Percentiles rank a stretch among this genome's conserved stretches.
Conservation (phyloP, 2,888 invertebrate genomes). For the Saturnia pavonia region DNA sequence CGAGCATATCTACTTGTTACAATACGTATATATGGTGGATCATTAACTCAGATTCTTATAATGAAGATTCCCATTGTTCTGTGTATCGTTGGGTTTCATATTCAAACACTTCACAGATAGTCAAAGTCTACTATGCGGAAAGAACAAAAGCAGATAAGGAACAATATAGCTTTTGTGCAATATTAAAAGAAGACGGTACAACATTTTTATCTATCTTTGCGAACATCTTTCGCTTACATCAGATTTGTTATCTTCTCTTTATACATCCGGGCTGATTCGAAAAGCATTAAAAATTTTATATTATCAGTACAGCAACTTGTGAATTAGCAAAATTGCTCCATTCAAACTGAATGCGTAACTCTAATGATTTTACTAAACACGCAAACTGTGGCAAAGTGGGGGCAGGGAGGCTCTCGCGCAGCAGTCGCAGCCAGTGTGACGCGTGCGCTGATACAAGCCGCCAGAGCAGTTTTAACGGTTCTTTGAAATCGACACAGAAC, state of each 20-base stretch:
- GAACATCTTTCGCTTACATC: no score
- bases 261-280: neutral
- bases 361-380: conserved; percentile 15
- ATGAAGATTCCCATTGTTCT: no score
- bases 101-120: no score
- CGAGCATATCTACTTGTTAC: no score
- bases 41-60: no score
- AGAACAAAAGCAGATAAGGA: no score
- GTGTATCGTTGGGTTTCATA: no score
- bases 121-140: no score
- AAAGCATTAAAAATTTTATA: neutral
- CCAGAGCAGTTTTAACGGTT: conserved; percentile 40
- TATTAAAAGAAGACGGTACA: no score
- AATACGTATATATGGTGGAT: no score
- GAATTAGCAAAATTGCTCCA: neutral
- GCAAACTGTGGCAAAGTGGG: conserved; percentile 43
- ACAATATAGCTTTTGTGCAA: no score
- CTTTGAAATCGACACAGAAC: conserved; percentile 61
- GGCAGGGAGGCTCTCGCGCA: conserved; percentile 58
- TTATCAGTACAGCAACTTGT: neutral
- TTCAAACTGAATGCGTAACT: conserved; percentile 5
- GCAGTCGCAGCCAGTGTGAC: conserved; percentile 56
- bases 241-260: neutral
- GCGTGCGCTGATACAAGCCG: conserved; percentile 38
- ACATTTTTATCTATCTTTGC: neutral